Conservation (phyloP, 1,140 invertebrate species). For the Paracyclopina nana region DNA sequence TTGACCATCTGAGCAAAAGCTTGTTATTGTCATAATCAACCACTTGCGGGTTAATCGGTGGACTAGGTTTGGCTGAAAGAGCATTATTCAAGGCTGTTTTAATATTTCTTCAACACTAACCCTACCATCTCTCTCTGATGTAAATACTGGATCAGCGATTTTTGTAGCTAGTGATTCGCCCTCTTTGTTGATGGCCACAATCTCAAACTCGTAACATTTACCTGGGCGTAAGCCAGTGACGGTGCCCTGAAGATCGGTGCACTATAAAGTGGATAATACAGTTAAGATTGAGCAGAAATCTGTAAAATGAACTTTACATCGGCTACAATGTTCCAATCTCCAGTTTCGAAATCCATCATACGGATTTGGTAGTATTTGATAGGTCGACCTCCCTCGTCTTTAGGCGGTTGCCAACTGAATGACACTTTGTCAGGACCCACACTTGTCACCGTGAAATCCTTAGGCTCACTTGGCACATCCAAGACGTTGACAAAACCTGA, state of each 20-base stretch:
- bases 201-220: constrained; percentile 94
- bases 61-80: neutral
- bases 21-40: constrained; percentile 82
- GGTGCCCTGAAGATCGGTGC: constrained; percentile 45
- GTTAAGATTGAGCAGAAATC: neutral
- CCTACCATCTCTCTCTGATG: neutral
- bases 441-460: constrained; percentile 35
- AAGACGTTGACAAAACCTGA: constrained; percentile 14
- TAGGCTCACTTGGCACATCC: constrained; percentile 11
- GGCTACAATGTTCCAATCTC: constrained; percentile 72
- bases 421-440: constrained; percentile 73
- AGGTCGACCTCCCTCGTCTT: constrained; percentile 76
- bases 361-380: constrained; percentile 90
- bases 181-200: constrained; percentile 95
- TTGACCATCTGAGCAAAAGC: constrained; percentile 69
- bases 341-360: constrained; percentile 84
- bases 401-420: constrained; percentile 82
- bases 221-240: constrained; percentile 85
- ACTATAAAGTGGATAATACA: neutral
- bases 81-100: neutral
- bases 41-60: constrained; percentile 74
- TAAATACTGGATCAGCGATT: constrained; percentile 65
- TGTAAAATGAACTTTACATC: constrained; percentile 33
- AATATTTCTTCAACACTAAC: neutral
- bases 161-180: constrained; percentile 88